phyloP scores from a whole-genome alignment of 2,888 invertebrate species.

The Ochropacha duplaris region DNA sequence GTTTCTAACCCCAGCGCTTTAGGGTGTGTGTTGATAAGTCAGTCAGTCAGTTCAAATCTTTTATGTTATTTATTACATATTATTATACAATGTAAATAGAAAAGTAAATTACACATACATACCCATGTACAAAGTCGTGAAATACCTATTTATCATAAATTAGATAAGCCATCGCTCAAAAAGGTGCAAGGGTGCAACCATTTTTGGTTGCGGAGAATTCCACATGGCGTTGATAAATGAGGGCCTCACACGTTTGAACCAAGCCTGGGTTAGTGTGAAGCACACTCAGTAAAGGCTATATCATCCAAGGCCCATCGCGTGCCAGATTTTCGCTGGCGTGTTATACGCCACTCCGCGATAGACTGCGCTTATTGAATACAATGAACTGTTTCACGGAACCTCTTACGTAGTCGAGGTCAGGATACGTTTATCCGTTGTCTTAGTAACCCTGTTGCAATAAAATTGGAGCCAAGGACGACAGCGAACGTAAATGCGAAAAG shows the following conservation, averaged over 20 bases:
- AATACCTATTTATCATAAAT: too few species aligned
- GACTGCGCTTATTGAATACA: conserved; percentile 37
- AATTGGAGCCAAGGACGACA: conserved; percentile 34
- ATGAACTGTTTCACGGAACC: conserved; percentile 14
- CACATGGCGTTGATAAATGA: neutral
- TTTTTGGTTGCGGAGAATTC: neutral
- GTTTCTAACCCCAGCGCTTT: too few species aligned
- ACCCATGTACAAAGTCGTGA: too few species aligned
- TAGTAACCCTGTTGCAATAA: conserved; percentile 39
- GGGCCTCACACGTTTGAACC: neutral
- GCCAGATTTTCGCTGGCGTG: conserved; percentile 1
- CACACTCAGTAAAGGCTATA: too few species aligned
- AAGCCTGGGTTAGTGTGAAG: neutral
- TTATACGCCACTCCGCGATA: conserved; percentile 19
- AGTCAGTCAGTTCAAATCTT: too few species aligned
- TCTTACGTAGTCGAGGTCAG: conserved; percentile 41
- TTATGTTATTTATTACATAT: too few species aligned
- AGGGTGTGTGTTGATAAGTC: too few species aligned
- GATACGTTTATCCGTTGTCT: conserved; percentile 48
- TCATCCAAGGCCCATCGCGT: conserved; percentile 2
- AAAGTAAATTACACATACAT: too few species aligned
- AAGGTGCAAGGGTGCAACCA: too few species aligned
- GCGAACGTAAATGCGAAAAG: neutral
- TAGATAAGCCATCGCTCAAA: too few species aligned
- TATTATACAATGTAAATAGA: too few species aligned